Conservation (phyloP, 1,140 invertebrate species). For the Scaptomyza hsui region DNA sequence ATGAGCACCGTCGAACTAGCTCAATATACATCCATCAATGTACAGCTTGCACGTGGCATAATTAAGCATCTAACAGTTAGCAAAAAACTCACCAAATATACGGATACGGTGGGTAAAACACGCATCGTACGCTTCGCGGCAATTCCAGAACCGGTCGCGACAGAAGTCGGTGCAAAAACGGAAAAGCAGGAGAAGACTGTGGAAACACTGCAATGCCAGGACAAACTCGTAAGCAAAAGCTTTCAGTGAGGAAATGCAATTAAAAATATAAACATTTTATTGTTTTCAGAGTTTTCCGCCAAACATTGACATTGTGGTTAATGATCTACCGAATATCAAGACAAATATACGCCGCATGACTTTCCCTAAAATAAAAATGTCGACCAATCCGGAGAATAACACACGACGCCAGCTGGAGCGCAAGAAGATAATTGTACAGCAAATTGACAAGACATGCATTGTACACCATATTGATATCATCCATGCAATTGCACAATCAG, state of each 20-base stretch:
- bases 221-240: constrained; percentile 56
- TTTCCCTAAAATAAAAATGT: constrained; percentile 24
- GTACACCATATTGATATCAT: constrained; percentile 34
- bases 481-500: constrained; percentile 35
- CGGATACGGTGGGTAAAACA: constrained; percentile 62
- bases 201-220: constrained; percentile 50
- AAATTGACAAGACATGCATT: constrained; percentile 59
- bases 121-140: constrained; percentile 52
- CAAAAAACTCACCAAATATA: constrained; percentile 49
- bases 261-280: not conserved
- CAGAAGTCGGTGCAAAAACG: not conserved
- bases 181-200: constrained; percentile 17
- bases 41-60: constrained; percentile 40
- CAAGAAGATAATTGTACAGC: constrained; percentile 47
- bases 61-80: constrained; percentile 48
- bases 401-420: constrained; percentile 46
- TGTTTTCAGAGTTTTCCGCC: constrained; percentile 36
- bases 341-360: constrained; percentile 26
- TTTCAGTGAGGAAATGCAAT: not conserved
- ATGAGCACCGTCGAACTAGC: constrained; percentile 55
- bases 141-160: not conserved
- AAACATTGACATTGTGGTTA: constrained; percentile 31
- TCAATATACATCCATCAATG: constrained; percentile 49
- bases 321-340: constrained; percentile 58
- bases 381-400: constrained; percentile 21